A percentile compares a stretch with the other conserved stretches of the same genome.
Conservation (phyloP, 2,797 vertebrate species). For the Myiotriccus ornatus region DNA sequence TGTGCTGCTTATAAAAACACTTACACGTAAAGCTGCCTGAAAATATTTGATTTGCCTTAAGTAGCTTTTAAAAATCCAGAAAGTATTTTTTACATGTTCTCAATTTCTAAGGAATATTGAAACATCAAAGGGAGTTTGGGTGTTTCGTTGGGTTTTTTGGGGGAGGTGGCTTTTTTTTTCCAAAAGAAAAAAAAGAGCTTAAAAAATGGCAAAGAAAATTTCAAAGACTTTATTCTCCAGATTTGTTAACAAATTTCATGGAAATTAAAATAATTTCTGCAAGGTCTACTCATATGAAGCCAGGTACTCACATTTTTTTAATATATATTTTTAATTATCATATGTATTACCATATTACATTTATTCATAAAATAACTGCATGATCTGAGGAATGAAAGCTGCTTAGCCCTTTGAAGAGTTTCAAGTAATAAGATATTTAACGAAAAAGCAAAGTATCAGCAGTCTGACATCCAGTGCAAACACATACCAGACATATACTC, state of each 20-base stretch:
- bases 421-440: conserved; percentile 29
- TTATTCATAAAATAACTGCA: conserved; percentile 45
- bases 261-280: conserved; percentile 7
- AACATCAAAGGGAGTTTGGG: neutral
- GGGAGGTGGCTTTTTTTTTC: no score
- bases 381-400: conserved; percentile 26
- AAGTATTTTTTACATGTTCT: neutral
- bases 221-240: neutral
- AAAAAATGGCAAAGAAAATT: neutral
- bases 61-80: neutral
- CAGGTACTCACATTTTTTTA: neutral
- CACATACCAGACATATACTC: neutral
- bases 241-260: conserved; percentile 10
- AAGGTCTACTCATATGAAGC: neutral
- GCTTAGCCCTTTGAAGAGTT: conserved; percentile 47
- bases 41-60: conserved; percentile 6
- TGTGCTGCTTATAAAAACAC: neutral
- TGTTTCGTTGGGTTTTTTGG: rapidly evolving
- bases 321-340: conserved; percentile 5
- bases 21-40: neutral
- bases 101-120: neutral
- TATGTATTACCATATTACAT: conserved; percentile 1
- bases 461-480: neutral
- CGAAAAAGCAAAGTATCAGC: conserved; percentile 25
- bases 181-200: neutral